These are phyloP conservation scores for Protobothrops flavoviridis DNA, from an alignment of 2,113 vertebrate species.

Conservation along the genomic window DNA sequence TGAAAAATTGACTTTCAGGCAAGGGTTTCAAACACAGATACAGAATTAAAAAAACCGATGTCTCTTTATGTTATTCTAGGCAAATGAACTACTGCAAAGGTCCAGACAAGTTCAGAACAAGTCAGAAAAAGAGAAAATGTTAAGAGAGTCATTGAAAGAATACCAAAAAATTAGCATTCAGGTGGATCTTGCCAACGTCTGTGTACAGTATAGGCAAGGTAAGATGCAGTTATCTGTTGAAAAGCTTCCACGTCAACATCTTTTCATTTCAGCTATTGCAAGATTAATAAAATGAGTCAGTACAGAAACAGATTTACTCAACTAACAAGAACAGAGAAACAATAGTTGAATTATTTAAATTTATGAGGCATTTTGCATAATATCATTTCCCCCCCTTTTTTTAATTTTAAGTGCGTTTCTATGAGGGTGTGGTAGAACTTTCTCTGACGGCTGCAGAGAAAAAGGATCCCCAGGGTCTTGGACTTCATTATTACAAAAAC, in stretches of 20 bases:
- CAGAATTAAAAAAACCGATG: neutral
- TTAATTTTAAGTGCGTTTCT: constrained; percentile 84
- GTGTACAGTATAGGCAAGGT: constrained; percentile 95
- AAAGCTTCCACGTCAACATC: neutral
- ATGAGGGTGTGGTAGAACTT: constrained; percentile 94
- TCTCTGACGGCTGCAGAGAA: constrained; percentile 93
- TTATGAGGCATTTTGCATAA: neutral
- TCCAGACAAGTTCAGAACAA: constrained; percentile 92
- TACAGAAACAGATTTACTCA: neutral
- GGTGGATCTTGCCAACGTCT: constrained; percentile 90
- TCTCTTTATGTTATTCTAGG: constrained; percentile 69
- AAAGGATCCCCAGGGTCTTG: constrained; percentile 93
- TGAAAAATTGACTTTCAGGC: neutral
- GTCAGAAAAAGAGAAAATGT: constrained; percentile 84
- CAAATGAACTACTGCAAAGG: constrained; percentile 93
- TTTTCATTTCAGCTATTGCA: neutral
- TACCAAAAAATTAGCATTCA: constrained; percentile 96
- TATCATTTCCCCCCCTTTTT: neutral
- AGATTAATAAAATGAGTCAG: neutral
- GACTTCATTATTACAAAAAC: constrained; percentile 96
- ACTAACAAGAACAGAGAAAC: neutral
- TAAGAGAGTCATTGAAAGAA: constrained; percentile 88
- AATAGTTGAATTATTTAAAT: neutral
- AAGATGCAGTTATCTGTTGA: constrained; percentile 6
- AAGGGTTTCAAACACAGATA: neutral